phyloP scores from a whole-genome alignment of 1,140 invertebrate genomes.

The Rhagoletis pomonella region DNA sequence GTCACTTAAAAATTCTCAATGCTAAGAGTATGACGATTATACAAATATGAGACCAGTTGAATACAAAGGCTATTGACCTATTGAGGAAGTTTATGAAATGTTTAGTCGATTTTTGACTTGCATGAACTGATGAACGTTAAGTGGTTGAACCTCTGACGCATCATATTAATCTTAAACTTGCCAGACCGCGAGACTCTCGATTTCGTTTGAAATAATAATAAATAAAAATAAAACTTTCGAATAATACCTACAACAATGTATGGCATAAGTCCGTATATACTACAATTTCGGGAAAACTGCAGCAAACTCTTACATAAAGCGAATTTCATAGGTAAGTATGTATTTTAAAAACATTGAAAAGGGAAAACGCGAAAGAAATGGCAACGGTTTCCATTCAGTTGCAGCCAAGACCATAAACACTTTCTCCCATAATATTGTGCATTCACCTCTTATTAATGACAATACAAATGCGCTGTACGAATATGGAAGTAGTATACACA shows the following conservation, averaged over 20 bases:
- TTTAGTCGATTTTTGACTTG: background rate
- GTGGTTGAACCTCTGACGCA: background rate
- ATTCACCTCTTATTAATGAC: slow-evolving; percentile 44
- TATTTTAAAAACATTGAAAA: background rate
- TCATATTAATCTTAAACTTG: background rate
- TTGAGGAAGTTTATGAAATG: no score
- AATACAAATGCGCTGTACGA: slow-evolving; percentile 7
- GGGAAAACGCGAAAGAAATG: background rate
- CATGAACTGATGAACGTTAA: background rate
- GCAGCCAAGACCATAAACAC: slow-evolving; percentile 18
- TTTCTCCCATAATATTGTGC: slow-evolving; percentile 48
- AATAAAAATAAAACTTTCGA: background rate
- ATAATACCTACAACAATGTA: background rate
- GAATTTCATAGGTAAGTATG: background rate
- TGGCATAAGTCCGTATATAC: background rate
- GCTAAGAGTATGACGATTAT: no score
- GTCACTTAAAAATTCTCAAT: no score
- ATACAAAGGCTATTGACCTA: no score
- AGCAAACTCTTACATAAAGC: background rate
- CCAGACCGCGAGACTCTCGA: background rate
- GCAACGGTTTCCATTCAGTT: slow-evolving; percentile 1
- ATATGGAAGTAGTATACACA: background rate
- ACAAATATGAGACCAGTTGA: no score
- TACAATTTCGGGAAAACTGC: background rate
- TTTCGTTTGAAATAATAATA: background rate